Evolutionary conservation across 2,888 invertebrate genomes (phyloP).

Genomic region (Cosmorhoe ocellata): DNA sequence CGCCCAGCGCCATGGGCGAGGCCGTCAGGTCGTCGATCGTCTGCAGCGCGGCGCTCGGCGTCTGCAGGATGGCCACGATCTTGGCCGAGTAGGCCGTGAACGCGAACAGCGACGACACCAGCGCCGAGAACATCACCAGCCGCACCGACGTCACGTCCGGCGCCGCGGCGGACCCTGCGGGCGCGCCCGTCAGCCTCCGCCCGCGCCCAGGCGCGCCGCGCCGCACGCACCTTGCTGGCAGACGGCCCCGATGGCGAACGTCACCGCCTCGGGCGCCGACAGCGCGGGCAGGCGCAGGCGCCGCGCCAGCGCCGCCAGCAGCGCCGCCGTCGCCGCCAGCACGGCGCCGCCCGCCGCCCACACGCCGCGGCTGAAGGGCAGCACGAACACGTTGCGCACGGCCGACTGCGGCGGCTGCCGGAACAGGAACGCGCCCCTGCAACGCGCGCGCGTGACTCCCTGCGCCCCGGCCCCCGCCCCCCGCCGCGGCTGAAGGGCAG

Average conservation of each 20-base stretch:
- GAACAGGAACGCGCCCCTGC: conserved; percentile 82
- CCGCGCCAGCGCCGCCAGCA: conserved; percentile 42
- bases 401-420: conserved; percentile 84
- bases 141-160: conserved; percentile 76
- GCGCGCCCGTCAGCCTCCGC: too few relatives aligned
- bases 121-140: conserved; percentile 79
- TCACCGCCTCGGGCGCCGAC: conserved; percentile 68
- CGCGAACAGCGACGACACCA: conserved; percentile 80
- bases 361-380: conserved; percentile 82
- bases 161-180: conserved; percentile 65
- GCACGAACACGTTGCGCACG: conserved; percentile 83
- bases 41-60: conserved; percentile 82
- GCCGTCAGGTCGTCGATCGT: conserved; percentile 79
- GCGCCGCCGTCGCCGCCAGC: conserved; percentile 39
- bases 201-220: too few relatives aligned
- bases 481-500: conserved; percentile 81
- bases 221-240: conserved; percentile 86
- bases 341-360: conserved; percentile 68
- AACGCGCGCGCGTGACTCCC: too few relatives aligned
- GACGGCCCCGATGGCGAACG: conserved; percentile 81
- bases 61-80: conserved; percentile 84
- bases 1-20: conserved; percentile 80
- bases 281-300: conserved; percentile 39
- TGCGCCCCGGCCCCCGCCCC: conserved; percentile 71
- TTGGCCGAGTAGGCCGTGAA: conserved; percentile 86